phyloP scores from a whole-genome alignment of 2,888 invertebrate species.

The Theretra japonica region DNA sequence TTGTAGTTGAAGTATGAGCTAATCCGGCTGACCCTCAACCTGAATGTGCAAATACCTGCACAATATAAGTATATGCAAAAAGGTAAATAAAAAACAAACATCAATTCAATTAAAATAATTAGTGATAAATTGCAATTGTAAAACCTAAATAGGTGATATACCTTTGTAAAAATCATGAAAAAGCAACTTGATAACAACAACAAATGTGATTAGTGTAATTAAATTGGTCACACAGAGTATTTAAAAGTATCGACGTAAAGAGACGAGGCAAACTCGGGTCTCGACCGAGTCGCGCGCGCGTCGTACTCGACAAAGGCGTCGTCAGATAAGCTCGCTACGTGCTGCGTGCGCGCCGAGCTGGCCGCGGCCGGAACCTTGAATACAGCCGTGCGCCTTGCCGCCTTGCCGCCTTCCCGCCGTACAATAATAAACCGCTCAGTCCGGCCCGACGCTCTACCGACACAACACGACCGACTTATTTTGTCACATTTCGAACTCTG shows the following conservation, averaged over 20 bases:
- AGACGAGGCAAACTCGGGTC: constrained; percentile 45
- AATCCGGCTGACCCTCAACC: no score
- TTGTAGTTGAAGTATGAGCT: no score
- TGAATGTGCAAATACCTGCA: no score
- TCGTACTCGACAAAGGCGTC: constrained; percentile 69
- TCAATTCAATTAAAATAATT: no score
- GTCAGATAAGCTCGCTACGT: constrained; percentile 76
- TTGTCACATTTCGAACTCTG: constrained; percentile 53
- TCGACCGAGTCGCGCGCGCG: constrained; percentile 41
- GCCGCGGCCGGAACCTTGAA: constrained; percentile 78
- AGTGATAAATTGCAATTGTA: not conserved
- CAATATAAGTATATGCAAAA: no score
- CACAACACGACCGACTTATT: constrained; percentile 72
- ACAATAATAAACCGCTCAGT: constrained; percentile 82
- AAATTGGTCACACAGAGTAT: constrained; percentile 14
- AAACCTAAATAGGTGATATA: not conserved
- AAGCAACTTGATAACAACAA: not conserved
- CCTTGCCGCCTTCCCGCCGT: constrained; percentile 67
- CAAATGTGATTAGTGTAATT: not conserved
- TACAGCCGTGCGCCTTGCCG: constrained; percentile 76
- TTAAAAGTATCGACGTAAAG: constrained; percentile 38
- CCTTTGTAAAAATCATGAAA: not conserved
- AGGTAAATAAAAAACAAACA: no score
- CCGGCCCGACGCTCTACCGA: constrained; percentile 77
- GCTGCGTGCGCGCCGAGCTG: constrained; percentile 51